phyloP scores from a whole-genome alignment of 1,140 invertebrate genomes.

The Portunus trituberculatus region DNA sequence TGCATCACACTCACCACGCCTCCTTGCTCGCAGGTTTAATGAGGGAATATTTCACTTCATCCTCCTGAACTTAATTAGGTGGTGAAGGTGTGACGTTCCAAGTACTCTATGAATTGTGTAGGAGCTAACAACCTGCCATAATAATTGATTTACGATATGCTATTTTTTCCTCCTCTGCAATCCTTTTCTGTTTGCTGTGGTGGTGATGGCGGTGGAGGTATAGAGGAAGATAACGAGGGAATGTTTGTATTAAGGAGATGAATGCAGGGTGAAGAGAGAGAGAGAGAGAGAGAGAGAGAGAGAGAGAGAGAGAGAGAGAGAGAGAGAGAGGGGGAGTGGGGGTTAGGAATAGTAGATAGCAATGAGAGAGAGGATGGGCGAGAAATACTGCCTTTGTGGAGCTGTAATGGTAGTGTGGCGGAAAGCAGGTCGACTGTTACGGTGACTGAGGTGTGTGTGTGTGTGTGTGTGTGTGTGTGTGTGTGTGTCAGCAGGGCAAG shows the following conservation, averaged over 20 bases:
- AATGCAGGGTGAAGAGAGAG: neutral
- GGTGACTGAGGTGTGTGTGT: neutral
- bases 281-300: constrained; percentile 16
- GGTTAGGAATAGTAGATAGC: neutral
- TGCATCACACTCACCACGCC: too few relatives aligned
- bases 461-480: neutral
- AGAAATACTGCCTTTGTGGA: neutral
- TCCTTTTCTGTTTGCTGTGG: neutral
- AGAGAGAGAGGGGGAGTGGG: neutral
- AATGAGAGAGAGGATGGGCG: neutral
- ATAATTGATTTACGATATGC: too few relatives aligned
- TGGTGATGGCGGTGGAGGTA: neutral
- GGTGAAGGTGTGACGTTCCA: too few relatives aligned
- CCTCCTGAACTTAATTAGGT: too few relatives aligned
- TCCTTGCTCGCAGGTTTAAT: too few relatives aligned
- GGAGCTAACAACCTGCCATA: too few relatives aligned
- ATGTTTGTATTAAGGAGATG: neutral
- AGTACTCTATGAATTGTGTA: too few relatives aligned
- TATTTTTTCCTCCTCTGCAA: too few relatives aligned
- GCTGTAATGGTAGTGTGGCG: neutral
- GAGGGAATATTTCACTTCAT: too few relatives aligned
- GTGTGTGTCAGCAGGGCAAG: neutral
- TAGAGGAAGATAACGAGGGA: neutral
- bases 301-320: neutral
- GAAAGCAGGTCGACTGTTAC: too few relatives aligned